These are phyloP conservation scores for Orchesella cincta DNA, from an alignment of 1,140 invertebrate genomes.

Conservation along the genomic window DNA sequence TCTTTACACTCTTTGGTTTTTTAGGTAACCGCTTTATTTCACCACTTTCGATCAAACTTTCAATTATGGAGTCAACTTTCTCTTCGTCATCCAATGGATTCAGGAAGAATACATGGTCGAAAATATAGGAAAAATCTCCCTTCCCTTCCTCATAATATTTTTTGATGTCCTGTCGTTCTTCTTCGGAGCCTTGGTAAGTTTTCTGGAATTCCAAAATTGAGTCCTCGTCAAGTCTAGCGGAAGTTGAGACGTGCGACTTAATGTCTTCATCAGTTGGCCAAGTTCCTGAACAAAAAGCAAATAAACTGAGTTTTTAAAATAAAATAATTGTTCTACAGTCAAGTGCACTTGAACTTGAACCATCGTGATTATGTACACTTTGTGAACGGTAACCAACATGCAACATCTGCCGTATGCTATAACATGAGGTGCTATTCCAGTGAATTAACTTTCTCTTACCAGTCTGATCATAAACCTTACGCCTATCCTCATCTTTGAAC, in stretches of 20 bases:
- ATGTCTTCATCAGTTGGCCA: conserved; percentile 42
- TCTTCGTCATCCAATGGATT: conserved; percentile 40
- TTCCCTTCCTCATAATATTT: conserved; percentile 35
- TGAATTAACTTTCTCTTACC: conserved; percentile 7
- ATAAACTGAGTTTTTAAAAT: too few relatives aligned
- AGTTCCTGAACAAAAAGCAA: conserved; percentile 30
- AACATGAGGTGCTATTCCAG: not conserved
- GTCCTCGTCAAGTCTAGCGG: conserved; percentile 31
- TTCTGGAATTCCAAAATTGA: conserved; percentile 42
- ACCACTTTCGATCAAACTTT: conserved; percentile 33
- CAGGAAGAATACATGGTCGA: conserved; percentile 42
- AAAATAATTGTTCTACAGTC: too few relatives aligned
- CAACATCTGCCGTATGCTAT: not conserved
- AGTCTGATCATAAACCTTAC: conserved; percentile 38
- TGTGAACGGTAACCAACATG: not conserved
- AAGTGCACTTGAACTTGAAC: too few relatives aligned
- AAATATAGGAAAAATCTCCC: conserved; percentile 39
- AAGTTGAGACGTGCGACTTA: conserved; percentile 11
- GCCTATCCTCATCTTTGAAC: conserved; percentile 39
- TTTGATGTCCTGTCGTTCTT: conserved; percentile 42
- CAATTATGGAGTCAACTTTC: conserved; percentile 32
- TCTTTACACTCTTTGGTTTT: not conserved
- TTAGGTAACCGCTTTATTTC: conserved; percentile 13
- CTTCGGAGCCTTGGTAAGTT: conserved; percentile 41
- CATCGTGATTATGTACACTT: too few relatives aligned